Conservation (phyloP, 2,888 invertebrate species). For the Coenonympha arcania region DNA sequence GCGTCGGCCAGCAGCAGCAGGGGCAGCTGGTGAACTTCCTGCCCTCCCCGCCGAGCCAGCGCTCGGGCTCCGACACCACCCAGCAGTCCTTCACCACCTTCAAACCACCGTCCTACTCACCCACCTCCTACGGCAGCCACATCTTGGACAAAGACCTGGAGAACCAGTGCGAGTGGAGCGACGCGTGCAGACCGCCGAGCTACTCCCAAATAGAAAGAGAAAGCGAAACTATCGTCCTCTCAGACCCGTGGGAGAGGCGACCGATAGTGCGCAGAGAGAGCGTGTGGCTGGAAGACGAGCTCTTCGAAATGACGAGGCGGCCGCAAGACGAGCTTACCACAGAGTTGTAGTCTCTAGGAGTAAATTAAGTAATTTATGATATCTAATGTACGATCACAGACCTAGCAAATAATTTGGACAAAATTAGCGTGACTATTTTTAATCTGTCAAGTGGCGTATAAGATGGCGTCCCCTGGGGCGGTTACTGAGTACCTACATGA, state of each 20-base stretch:
- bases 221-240: constrained; percentile 58
- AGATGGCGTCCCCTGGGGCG: too few species aligned
- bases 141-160: constrained; percentile 59
- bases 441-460: too few species aligned
- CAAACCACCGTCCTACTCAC: constrained; percentile 68
- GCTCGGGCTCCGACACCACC: constrained; percentile 57
- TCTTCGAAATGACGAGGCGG: constrained; percentile 86
- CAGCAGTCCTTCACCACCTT: constrained; percentile 70
- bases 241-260: constrained; percentile 68
- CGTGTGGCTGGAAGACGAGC: constrained; percentile 84
- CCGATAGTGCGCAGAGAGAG: constrained; percentile 71
- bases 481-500: too few species aligned
- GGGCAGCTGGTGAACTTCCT: constrained; percentile 85
- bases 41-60: constrained; percentile 73
- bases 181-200: constrained; percentile 69
- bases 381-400: not conserved
- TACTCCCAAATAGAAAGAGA: constrained; percentile 66
- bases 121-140: constrained; percentile 67
- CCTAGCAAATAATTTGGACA: too few species aligned
- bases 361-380: not conserved
- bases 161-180: constrained; percentile 71
- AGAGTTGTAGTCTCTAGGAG: constrained; percentile 76
- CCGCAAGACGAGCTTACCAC: constrained; percentile 93
- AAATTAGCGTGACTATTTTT: too few species aligned
- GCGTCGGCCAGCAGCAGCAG: constrained; percentile 75